A percentile compares a stretch with the other conserved stretches of the same genome.
phyloP scores from a whole-genome alignment of 2,888 invertebrate genomes.

The Platycheirus rosarum region DNA sequence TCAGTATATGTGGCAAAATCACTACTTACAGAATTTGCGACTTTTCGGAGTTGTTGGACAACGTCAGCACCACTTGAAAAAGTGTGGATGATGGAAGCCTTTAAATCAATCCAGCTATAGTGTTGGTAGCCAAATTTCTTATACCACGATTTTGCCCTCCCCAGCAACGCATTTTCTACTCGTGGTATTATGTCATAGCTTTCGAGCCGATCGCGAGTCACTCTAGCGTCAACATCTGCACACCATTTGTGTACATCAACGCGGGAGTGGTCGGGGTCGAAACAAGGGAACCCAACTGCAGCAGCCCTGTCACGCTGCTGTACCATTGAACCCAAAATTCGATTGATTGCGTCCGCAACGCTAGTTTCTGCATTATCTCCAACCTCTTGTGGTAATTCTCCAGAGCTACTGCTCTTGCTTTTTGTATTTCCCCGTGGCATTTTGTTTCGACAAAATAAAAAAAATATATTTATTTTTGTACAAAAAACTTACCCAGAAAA shows the following conservation, averaged over 20 bases:
- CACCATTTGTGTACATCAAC: conserved; percentile 52
- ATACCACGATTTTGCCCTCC: conserved; percentile 58
- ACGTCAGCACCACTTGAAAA: conserved; percentile 59
- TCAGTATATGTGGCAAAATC: conserved; percentile 6
- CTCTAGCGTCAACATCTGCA: conserved; percentile 56
- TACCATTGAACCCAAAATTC: conserved; percentile 43
- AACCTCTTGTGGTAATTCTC: too few relatives aligned
- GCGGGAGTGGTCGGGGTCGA: conserved; percentile 63
- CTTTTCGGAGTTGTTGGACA: conserved; percentile 53
- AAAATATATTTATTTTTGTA: too few relatives aligned
- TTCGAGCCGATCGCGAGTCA: conserved; percentile 58
- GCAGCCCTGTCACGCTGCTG: conserved; percentile 27
- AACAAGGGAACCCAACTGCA: conserved; percentile 55
- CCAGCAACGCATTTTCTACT: conserved; percentile 47
- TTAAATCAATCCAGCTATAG: conserved; percentile 62
- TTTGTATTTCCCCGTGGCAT: too few relatives aligned
- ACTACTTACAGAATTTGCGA: conserved; percentile 44
- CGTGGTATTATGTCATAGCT: conserved; percentile 57
- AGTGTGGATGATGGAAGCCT: conserved; percentile 56
- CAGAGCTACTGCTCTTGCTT: too few relatives aligned
- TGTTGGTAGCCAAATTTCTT: conserved; percentile 63
- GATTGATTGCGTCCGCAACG: conserved; percentile 50
- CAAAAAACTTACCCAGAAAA: too few relatives aligned
- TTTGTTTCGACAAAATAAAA: too few relatives aligned
- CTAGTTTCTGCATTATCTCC: too few relatives aligned